These are phyloP conservation scores for Sinella curviseta DNA, from an alignment of 1,140 invertebrate species.

Conservation along the genomic window DNA sequence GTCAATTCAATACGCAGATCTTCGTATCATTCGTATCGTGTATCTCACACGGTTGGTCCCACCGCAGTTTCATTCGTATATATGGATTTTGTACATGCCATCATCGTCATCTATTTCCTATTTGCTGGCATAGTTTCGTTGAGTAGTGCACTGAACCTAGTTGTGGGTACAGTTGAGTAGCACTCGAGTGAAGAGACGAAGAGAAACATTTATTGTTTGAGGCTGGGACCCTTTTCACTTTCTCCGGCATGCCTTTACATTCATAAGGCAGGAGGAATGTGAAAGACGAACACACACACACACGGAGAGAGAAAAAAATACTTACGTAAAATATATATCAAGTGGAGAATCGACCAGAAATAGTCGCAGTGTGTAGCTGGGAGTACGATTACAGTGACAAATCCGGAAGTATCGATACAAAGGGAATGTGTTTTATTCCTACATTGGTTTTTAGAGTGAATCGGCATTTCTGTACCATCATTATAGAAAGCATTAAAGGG, in stretches of 20 bases:
- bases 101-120: background rate
- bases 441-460: too few relatives aligned
- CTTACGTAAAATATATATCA: background rate
- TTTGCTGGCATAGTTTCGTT: background rate
- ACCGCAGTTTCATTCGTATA: background rate
- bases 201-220: background rate
- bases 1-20: background rate
- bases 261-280: too few relatives aligned
- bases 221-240: background rate
- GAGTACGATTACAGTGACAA: background rate
- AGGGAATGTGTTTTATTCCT: background rate
- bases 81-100: background rate
- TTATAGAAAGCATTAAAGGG: background rate
- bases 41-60: background rate
- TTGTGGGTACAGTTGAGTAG: background rate
- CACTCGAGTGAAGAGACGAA: background rate
- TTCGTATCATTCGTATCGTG: background rate
- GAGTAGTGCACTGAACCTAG: background rate
- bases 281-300: too few relatives aligned
- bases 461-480: background rate
- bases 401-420: background rate
- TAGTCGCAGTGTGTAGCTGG: background rate
- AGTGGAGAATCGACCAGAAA: background rate
- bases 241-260: too few relatives aligned
- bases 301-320: background rate